Percentiles rank a stretch among this genome's conserved stretches.
Conservation (phyloP, 2,113 vertebrate genomes). For the Perognathus longimembris region DNA sequence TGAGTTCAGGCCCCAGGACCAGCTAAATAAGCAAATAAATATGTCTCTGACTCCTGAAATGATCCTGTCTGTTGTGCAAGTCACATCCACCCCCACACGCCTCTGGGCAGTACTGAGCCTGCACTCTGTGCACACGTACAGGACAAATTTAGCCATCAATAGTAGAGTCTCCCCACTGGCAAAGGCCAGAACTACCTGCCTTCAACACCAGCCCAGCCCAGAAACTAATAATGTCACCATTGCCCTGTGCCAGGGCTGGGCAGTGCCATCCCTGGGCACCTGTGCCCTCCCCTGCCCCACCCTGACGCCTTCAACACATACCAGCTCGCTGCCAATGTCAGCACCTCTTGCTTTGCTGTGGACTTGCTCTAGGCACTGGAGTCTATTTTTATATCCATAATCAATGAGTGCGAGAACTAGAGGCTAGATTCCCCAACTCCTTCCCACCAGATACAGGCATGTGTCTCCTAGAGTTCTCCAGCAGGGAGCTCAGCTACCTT, state of each 20-base stretch:
- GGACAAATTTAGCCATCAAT: not conserved
- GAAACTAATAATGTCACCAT: not conserved
- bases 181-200: not conserved
- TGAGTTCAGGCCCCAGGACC: no score
- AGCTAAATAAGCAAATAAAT: not conserved
- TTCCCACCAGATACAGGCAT: not conserved
- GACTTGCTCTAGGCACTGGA: not conserved
- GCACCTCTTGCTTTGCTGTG: not conserved
- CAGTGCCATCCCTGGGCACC: rapidly evolving
- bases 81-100: not conserved
- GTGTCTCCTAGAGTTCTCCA: not conserved
- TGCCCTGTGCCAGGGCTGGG: not conserved
- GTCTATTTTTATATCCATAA: not conserved
- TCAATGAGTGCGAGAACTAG: not conserved
- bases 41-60: not conserved
- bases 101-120: not conserved
- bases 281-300: rapidly evolving
- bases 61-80: not conserved
- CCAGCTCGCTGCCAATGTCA: not conserved
- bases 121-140: not conserved
- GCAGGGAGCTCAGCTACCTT: not conserved
- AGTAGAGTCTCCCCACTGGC: not conserved
- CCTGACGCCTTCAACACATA: not conserved
- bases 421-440: not conserved
- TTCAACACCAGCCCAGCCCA: not conserved